Base-by-base conservation (phyloP, 2,888 invertebrate genomes). In the Polymixis lichenea region DNA sequence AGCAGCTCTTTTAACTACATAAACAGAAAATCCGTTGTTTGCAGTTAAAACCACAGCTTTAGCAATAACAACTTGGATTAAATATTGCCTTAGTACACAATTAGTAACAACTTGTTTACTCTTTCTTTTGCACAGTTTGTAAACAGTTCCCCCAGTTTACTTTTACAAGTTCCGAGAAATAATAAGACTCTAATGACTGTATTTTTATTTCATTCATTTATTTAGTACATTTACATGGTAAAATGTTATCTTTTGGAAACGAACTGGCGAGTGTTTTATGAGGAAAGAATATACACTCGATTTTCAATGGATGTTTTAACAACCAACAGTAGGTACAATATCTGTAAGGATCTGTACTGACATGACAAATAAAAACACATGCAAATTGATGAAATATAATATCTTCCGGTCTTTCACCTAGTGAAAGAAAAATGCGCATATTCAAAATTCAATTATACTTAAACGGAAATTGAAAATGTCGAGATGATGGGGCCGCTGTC, bases 391-490 rank as follows among this genome's bases (percentile, higher is more conserved):
- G 72, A 75, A 75, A 80, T 75, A 75, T 81, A 61, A 72, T 70
- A 71, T 82, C 60, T 74, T 53, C 61, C 46, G 19, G 56, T 73
- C 65, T 82, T 75, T 77, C 55, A 65, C 51, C 46, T 67, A 67
- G 75, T 74, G 69, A 80, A 80, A 87, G 80, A 86, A 89, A 91
- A 90, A 87, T 77, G 86, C 78, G 81, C 83, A 86, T 89, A 88
- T 90, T 90, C 87, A 87, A 92, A 89, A 92, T 95, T 94, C 94
- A 95, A 94, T 95, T 93, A 94, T 91, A 91, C 89, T 91, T 91
- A 90, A 93, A 90, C 92, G 93, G 94, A 95, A 95, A 95, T 94
- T 94, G 94, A 92, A 94, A 93, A 93, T 89, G 92, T 91, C 90
- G 88, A 90, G 90, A 89, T 90, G 89, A 91, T 90, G 90, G 89